These are phyloP conservation scores for Heliconius ethilla DNA, from an alignment of 2,888 invertebrate genomes.

Conservation along the genomic window DNA sequence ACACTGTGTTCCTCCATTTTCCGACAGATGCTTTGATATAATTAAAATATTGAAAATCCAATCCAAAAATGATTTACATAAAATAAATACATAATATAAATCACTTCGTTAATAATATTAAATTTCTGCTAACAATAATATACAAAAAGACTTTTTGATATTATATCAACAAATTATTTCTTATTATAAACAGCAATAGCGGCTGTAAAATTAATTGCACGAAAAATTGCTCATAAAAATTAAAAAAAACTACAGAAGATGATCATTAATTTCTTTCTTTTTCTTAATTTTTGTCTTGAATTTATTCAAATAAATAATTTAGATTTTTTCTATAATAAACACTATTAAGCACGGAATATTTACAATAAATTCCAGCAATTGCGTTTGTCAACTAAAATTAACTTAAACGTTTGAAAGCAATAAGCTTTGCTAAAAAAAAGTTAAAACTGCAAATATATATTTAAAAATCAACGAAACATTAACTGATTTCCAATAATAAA, in stretches of 20 bases:
- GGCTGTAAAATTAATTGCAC: neutral
- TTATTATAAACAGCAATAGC: neutral
- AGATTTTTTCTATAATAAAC: neutral
- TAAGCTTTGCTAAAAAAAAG: neutral
- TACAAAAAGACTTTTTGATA: neutral
- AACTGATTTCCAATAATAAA: neutral
- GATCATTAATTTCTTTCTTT: neutral
- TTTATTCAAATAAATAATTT: neutral
- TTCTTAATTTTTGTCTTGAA: neutral
- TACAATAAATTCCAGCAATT: neutral
- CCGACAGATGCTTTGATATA: neutral
- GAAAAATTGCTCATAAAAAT: neutral
- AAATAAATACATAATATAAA: neutral
- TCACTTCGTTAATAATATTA: neutral
- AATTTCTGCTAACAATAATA: neutral
- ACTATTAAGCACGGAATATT: neutral
- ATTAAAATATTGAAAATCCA: too few relatives aligned
- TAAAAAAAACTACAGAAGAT: neutral
- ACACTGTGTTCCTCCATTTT: neutral
- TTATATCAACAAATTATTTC: neutral
- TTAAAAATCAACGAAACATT: neutral
- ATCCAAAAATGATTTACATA: neutral
- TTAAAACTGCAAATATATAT: constrained; percentile 9
- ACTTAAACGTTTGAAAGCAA: neutral
- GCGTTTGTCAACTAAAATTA: neutral